Base-by-base conservation (phyloP, 2,113 vertebrate genomes). In the Phodopus roborovskii region DNA sequence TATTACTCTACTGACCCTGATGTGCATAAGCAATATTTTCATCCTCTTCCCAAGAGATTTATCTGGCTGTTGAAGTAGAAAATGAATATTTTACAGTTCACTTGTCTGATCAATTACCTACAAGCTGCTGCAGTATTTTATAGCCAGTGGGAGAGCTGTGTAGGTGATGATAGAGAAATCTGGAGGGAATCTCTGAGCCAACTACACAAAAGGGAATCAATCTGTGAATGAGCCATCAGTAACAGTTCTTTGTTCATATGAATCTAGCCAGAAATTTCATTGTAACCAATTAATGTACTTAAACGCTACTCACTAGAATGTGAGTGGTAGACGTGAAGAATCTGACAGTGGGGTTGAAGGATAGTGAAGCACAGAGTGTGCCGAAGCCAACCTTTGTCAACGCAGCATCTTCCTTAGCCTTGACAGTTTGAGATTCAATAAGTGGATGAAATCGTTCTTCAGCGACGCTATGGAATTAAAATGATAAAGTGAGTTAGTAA, bases 21-120 rank as follows among this genome's bases (percentile, higher is more conserved):
- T 99, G 99, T 99, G 99, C 99, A 99, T 99, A 99, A 99, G 99
- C 99, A 99, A 99, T 99, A 99, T 99, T 99, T 99, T 99, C 98
- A 99, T 99, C 98, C 98, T 98, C 99, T 99, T 99, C 99, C 99
- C 99, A 94, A 98, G 99, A 99, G 99, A 99, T 99, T 99, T 99
- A 99, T 99, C 99, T 99, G 99, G 98, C 99, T 99, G 99, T 99
- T 99, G 99, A 99, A 99, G 99, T 99, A 99, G 99, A 99, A 99
- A 99, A 99, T 99, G 99, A 99, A 99, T 99, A 99, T 99, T 99
- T 99, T 99, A 99, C 99, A 99, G 99, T 99, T 99, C 99, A 99
- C 99, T 99, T 99, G 99, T 99, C 99, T 99, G 99, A 99, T 99
- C 99, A 99, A 99, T 99, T 99, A 99, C 99, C 99, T 99, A 99